Evolutionary conservation across 2,113 vertebrate species (phyloP).

Genomic region (Cynopterus brachyotis): DNA sequence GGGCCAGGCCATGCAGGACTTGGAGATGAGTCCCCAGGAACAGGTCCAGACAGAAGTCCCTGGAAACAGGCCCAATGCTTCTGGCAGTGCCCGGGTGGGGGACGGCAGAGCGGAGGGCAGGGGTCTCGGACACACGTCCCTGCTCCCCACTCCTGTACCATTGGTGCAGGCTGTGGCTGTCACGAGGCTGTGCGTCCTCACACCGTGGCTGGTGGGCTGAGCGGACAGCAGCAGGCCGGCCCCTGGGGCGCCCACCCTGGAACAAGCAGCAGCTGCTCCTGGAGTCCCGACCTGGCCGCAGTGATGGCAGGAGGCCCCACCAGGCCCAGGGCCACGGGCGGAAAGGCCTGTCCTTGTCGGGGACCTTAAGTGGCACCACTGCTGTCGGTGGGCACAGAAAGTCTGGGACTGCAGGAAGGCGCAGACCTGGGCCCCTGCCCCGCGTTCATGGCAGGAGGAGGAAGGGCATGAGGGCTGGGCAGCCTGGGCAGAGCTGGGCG

Average conservation of each 20-base stretch:
- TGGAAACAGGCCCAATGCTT: background rate
- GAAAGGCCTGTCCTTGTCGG: background rate
- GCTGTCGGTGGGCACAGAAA: background rate
- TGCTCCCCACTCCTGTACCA: background rate
- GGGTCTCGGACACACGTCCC: background rate
- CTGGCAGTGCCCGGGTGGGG: background rate
- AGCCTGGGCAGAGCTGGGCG: background rate
- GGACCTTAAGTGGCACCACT: background rate
- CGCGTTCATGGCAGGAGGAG: background rate
- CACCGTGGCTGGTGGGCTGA: no score
- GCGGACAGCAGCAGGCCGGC: background rate
- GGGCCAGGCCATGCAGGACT: background rate
- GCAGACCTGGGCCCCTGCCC: background rate
- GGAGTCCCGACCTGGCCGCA: background rate
- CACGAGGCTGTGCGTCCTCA: accelerated
- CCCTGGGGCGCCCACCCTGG: accelerated
- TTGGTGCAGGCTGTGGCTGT: accelerated
- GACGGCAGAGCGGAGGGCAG: no score
- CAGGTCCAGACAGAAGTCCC: background rate
- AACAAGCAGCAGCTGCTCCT: background rate
- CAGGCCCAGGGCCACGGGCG: background rate
- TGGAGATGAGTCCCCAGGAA: background rate
- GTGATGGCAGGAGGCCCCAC: background rate
- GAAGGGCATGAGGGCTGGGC: background rate
- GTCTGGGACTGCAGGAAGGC: background rate